phyloP scores from a whole-genome alignment of 2,797 vertebrate genomes.

The Xerus rutilus region DNA sequence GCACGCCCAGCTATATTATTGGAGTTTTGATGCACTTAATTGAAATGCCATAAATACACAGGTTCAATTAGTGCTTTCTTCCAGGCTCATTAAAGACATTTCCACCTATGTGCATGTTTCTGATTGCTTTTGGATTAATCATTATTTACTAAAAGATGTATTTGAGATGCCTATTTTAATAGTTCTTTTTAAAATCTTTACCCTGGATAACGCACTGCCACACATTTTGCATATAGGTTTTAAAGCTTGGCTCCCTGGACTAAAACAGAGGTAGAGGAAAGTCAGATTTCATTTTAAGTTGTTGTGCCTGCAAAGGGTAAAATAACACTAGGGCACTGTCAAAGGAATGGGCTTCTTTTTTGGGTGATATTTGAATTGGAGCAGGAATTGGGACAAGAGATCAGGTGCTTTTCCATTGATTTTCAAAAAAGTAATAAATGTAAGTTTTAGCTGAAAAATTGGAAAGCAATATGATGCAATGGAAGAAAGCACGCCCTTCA shows the following conservation, averaged over 20 bases:
- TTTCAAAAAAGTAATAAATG: neutral
- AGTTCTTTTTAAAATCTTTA: neutral
- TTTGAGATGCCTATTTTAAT: neutral
- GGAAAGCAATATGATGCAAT: neutral
- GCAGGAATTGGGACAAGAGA: neutral
- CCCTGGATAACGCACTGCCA: neutral
- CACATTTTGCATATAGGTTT: neutral
- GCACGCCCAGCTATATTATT: neutral
- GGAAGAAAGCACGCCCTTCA: neutral
- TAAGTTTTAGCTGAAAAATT: neutral
- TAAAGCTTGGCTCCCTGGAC: neutral
- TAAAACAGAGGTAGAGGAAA: constrained; percentile 1
- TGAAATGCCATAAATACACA: neutral
- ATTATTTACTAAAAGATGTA: neutral
- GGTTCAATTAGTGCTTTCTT: neutral
- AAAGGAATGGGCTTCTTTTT: neutral
- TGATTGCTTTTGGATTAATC: constrained; percentile 2
- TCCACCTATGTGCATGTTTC: neutral
- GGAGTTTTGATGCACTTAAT: neutral
- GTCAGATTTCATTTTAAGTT: neutral
- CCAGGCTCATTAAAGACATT: neutral
- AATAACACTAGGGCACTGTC: neutral
- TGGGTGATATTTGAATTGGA: neutral
- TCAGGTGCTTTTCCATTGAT: neutral
- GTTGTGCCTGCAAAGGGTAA: neutral